Percentiles rank a stretch among this genome's conserved stretches.
Evolutionary conservation across 2,888 invertebrate genomes (phyloP).

Genomic region (Epirrhoe alternata): DNA sequence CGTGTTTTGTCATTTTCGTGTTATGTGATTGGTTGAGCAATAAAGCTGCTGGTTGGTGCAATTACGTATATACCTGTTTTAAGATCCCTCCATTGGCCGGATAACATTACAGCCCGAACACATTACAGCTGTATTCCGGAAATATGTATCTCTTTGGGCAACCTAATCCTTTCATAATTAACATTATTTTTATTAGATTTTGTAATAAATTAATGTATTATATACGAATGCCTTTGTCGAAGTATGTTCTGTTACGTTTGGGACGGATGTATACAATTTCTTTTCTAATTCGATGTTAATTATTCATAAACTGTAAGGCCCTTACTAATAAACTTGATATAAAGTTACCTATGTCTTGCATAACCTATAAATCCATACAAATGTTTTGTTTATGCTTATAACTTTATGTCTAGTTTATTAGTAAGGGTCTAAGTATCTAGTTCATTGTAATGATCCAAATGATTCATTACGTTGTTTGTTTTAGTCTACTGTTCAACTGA

Average conservation of each 20-base stretch:
- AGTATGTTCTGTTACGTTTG: conserved; percentile 26
- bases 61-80: no score
- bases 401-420: no score
- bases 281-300: conserved; percentile 25
- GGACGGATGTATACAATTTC: conserved; percentile 18
- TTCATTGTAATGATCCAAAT: conserved; percentile 25
- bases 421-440: conserved; percentile 24
- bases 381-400: no score
- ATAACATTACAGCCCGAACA: not conserved
- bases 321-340: no score
- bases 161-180: conserved; percentile 19
- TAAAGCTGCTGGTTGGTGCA: no score
- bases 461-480: conserved; percentile 24
- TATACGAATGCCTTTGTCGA: conserved; percentile 1
- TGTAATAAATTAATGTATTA: conserved; percentile 37
- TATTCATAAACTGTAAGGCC: no score
- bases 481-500: conserved; percentile 6
- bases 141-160: not conserved
- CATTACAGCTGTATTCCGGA: not conserved
- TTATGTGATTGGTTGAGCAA: no score
- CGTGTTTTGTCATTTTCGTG: no score
- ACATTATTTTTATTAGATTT: conserved; percentile 40
- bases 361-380: no score
- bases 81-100: not conserved
- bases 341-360: no score